A percentile compares a stretch with the other conserved stretches of the same genome.
Conservation (phyloP, 1,140 invertebrate species). For the Leptestheria dahalacensis region DNA sequence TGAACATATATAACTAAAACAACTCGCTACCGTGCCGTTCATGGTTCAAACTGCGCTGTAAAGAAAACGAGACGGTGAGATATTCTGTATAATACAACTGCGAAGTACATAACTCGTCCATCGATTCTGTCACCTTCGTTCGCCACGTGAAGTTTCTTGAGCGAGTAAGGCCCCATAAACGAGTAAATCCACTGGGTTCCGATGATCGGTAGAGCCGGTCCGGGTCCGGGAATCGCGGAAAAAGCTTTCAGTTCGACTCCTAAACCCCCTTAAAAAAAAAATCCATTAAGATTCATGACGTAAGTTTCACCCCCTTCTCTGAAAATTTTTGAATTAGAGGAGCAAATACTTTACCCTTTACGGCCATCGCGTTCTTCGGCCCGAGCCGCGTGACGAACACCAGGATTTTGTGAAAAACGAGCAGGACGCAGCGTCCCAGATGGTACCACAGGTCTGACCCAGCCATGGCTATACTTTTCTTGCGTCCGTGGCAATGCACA, state of each 20-base stretch:
- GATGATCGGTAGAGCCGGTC: constrained; percentile 46
- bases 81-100: constrained; percentile 6
- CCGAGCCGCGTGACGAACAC: background rate
- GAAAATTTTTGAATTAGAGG: background rate
- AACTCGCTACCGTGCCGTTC: too few relatives aligned
- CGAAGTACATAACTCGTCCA: constrained; percentile 1
- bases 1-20: too few relatives aligned
- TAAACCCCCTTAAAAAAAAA: constrained; percentile 1
- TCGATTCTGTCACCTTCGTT: constrained; percentile 42
- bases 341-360: background rate
- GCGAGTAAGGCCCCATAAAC: constrained; percentile 44
- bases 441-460: background rate
- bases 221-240: constrained; percentile 50
- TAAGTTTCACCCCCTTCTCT: too few relatives aligned
- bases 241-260: constrained; percentile 9
- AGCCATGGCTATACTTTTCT: too few relatives aligned
- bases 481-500: too few relatives aligned
- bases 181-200: constrained; percentile 66
- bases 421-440: background rate
- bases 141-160: constrained; percentile 60
- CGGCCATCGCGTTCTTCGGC: background rate
- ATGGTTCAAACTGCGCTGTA: too few relatives aligned
- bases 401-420: background rate
- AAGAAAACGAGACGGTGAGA: too few relatives aligned
- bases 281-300: background rate